These are phyloP conservation scores for Fistularia commersonii DNA, from an alignment of 2,797 vertebrate species.

Conservation along the genomic window DNA sequence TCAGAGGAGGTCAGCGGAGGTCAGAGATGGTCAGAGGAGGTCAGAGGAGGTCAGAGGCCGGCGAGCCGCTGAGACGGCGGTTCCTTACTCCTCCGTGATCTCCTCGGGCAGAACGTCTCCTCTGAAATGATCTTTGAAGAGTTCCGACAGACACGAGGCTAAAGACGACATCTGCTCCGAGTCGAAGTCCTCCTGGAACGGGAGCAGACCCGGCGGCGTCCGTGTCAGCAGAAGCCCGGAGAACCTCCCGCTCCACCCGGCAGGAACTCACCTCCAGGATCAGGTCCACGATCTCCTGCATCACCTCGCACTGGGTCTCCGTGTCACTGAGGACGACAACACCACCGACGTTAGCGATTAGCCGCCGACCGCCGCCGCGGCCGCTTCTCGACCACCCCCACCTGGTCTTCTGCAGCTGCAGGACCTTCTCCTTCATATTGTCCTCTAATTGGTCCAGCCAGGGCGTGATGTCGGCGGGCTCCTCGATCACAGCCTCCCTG, in stretches of 20 bases:
- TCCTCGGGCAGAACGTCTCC: slow-evolving; percentile 93
- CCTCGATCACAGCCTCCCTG: slow-evolving; percentile 88
- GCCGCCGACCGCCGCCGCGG: no score
- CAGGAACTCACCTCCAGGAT: slow-evolving; percentile 85
- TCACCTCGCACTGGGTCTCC: slow-evolving; percentile 93
- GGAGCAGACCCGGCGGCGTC: neutral
- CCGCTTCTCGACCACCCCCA: no score
- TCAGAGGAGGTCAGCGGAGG: no score
- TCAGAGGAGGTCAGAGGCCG: no score
- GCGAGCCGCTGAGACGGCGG: neutral
- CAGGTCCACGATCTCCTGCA: slow-evolving; percentile 98
- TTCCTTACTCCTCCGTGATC: slow-evolving; percentile 88
- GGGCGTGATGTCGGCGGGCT: slow-evolving; percentile 91
- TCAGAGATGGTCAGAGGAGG: no score
- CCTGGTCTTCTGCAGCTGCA: slow-evolving; percentile 93
- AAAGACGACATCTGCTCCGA: slow-evolving; percentile 88
- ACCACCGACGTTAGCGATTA: no score
- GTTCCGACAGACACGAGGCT: slow-evolving; percentile 91
- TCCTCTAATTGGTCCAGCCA: slow-evolving; percentile 95
- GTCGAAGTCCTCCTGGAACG: slow-evolving; percentile 91
- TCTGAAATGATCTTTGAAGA: slow-evolving; percentile 93
- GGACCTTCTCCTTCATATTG: slow-evolving; percentile 88
- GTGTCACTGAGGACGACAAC: slow-evolving; percentile 79
- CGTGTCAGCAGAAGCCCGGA: neutral
- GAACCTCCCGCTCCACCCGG: neutral